Percentiles rank a stretch among this genome's conserved stretches.
Evolutionary conservation across 1,140 invertebrate species (phyloP).

Genomic region (Platyscapa corneri): DNA sequence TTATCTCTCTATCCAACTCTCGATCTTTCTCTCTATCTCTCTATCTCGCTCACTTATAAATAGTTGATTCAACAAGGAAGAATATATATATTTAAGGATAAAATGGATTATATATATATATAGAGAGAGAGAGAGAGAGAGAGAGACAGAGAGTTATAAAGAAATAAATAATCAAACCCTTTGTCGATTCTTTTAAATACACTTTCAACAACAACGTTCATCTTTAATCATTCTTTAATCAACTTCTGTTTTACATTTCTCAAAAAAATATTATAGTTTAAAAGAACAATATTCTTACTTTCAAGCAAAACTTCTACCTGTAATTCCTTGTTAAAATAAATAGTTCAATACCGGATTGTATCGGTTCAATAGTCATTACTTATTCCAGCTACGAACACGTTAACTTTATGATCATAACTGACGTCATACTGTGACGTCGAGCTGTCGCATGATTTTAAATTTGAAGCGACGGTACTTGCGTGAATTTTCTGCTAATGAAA

Average conservation of each 20-base stretch:
- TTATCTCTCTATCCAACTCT: not conserved
- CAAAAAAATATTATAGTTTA: not conserved
- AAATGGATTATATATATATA: not conserved
- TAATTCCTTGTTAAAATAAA: not conserved
- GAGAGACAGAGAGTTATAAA: not conserved
- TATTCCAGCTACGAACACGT: not conserved
- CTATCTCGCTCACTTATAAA: not conserved
- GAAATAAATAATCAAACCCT: not conserved
- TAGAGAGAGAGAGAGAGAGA: not conserved
- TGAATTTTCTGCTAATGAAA: not conserved
- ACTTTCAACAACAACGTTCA: not conserved
- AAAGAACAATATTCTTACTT: not conserved
- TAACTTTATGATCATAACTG: not conserved
- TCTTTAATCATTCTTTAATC: not conserved
- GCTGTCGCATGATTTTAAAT: not conserved
- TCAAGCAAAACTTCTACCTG: not conserved
- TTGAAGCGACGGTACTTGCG: not conserved
- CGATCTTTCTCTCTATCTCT: not conserved
- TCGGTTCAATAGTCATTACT: not conserved
- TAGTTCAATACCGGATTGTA: not conserved
- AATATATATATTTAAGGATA: not conserved
- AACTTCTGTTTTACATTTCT: too few relatives aligned
- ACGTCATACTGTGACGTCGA: not conserved
- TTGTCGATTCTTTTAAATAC: not conserved
- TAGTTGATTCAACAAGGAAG: not conserved